Evolutionary conservation across 30 jellyfish, hydroid and myxozoan species (phyloP), one percentile per base, ranked within the genome.

Genomic region (Sanderia malayensis): DNA sequence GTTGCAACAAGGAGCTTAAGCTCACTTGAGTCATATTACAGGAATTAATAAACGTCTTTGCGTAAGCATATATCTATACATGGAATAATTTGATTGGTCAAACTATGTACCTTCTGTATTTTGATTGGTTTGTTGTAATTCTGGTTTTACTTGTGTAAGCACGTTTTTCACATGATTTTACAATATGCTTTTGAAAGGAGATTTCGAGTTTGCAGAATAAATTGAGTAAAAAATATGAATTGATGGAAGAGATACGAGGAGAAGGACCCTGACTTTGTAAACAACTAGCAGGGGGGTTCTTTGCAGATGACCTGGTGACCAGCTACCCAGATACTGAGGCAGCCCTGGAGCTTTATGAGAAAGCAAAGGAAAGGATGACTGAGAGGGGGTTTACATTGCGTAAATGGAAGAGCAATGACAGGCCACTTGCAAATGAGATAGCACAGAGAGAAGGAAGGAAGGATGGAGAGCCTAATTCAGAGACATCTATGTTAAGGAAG

Each of bases 241-340:
- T n/a, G n/a, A n/a, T n/a, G n/a, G n/a, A n/a, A n/a, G 55, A 41
- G 15, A 41, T 41, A 41, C 15, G 55, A 41, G 55, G 15, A 41
- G 8, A 15, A 41, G 55, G 55, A 41, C 15, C 55, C 55, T 15
- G 55, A 41, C 8, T 41, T 41, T 41, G 55, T 41, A 15, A 41
- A 15, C 55, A 41, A 41, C 15, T 41, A 15, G 15, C 15, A 41
- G 55, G 55, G 15, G 15, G 55, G 11, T 41, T 41, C 47, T 68
- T 68, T 46, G 76, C 59, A 22, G 86, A 55, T 22, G 87, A 61
- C 37, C 69, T 75, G 4, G 80, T 75, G 57, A 75, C 80, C 21
- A 31, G 81, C 18, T 22, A 46, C 46, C 23, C 23, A 11, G 53
- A 31, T 45, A 30, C 32, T 27, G 72, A 76, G 46, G 37, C 23